These are phyloP conservation scores for Auanema freiburgensis DNA, from an alignment of 2,888 invertebrate species.

Conservation along the genomic window DNA sequence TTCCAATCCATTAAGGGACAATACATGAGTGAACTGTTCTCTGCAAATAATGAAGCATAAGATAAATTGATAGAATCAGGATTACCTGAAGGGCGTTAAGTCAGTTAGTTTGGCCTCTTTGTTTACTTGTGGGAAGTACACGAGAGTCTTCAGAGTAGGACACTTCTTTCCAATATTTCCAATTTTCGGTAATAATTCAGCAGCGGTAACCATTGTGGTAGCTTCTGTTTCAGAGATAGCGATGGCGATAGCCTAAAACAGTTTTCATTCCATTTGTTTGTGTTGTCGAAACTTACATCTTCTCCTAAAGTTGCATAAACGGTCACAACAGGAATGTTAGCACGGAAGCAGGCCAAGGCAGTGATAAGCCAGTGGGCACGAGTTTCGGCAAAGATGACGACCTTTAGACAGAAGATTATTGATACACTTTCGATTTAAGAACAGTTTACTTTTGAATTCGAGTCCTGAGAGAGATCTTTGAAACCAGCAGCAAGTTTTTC, in stretches of 20 bases:
- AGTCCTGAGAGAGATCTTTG: slow-evolving; percentile 73
- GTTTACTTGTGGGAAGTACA: slow-evolving; percentile 53
- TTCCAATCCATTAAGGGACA: slow-evolving; percentile 42
- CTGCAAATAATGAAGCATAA: slow-evolving; percentile 24
- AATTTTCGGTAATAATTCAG: slow-evolving; percentile 88
- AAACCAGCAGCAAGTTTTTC: slow-evolving; percentile 84
- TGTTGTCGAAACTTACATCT: slow-evolving; percentile 68
- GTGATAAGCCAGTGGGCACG: slow-evolving; percentile 96
- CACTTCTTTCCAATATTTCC: slow-evolving; percentile 40
- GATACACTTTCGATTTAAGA: neutral
- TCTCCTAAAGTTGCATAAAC: slow-evolving; percentile 94
- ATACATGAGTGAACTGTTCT: slow-evolving; percentile 45
- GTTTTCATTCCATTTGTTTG: neutral
- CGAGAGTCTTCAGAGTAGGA: slow-evolving; percentile 46
- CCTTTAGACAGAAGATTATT: slow-evolving; percentile 47
- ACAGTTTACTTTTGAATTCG: slow-evolving; percentile 35
- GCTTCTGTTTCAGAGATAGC: slow-evolving; percentile 95
- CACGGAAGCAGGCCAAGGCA: slow-evolving; percentile 92
- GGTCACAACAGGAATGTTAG: slow-evolving; percentile 86
- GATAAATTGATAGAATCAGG: slow-evolving; percentile 1
- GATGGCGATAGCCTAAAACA: slow-evolving; percentile 79
- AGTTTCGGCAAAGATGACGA: slow-evolving; percentile 95
- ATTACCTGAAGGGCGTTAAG: slow-evolving; percentile 23
- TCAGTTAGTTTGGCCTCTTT: slow-evolving; percentile 19
- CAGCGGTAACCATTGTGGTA: slow-evolving; percentile 85